phyloP scores from a whole-genome alignment of 2,888 invertebrate species.

The Heliconius hortense region DNA sequence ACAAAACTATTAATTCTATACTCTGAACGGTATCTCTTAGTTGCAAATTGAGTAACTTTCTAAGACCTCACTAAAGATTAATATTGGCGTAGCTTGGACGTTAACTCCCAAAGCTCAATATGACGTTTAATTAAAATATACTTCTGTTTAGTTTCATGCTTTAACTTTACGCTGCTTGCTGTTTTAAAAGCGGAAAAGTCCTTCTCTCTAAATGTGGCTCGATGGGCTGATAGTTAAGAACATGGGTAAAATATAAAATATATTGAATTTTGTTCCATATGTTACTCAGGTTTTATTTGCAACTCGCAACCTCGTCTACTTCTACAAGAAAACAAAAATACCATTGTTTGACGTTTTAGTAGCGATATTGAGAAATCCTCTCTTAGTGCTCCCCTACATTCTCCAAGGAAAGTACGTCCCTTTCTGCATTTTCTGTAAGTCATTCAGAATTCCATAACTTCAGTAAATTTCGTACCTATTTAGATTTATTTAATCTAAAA shows the following conservation, averaged over 20 bases:
- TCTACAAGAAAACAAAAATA: no score
- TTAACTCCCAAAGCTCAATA: background rate
- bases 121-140: background rate
- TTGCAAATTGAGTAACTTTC: slow-evolving; percentile 3
- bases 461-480: no score
- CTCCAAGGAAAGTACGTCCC: background rate
- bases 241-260: no score
- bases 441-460: no score
- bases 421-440: no score
- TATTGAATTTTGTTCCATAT: background rate
- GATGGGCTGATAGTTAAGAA: no score
- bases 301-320: background rate
- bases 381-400: background rate
- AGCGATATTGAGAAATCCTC: background rate
- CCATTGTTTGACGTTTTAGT: no score
- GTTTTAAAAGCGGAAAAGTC: background rate
- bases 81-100: background rate
- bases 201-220: no score
- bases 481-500: no score
- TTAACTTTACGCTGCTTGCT: no score
- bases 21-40: background rate
- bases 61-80: background rate
- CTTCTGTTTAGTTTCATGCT: no score
- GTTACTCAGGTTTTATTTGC: background rate
- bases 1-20: background rate